These are phyloP conservation scores for Anhinga rufa DNA, from an alignment of 2,113 vertebrate genomes.

Conservation along the genomic window DNA sequence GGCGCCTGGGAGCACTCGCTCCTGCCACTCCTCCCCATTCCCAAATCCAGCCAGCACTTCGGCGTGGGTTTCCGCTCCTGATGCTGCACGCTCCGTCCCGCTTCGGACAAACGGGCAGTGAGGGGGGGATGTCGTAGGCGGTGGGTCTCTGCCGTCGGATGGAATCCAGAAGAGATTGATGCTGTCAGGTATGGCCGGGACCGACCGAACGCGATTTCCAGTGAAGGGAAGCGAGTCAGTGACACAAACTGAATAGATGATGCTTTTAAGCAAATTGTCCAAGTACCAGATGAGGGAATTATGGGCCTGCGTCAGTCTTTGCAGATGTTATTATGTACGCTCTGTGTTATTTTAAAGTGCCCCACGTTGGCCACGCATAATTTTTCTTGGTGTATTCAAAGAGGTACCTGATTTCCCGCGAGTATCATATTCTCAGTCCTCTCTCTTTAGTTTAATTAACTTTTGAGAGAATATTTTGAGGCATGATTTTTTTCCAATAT, in stretches of 20 bases:
- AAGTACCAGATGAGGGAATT: not conserved
- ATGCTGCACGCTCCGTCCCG: accelerated
- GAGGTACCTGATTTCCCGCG: not conserved
- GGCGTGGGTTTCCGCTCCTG: accelerated
- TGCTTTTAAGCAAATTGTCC: conserved; percentile 6
- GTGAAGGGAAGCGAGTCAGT: not conserved
- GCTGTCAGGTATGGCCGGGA: not conserved
- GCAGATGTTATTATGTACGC: not conserved
- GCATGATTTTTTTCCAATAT: not conserved
- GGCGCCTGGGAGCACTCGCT: not conserved
- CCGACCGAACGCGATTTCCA: not conserved
- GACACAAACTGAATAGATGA: not conserved
- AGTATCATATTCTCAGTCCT: not conserved
- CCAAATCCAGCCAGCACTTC: accelerated
- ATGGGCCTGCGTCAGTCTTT: not conserved
- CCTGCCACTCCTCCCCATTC: not conserved
- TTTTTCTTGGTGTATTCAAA: not conserved
- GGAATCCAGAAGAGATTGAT: not conserved
- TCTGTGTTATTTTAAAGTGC: not conserved
- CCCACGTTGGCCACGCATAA: not conserved
- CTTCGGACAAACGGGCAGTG: not conserved
- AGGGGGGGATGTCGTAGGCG: no score
- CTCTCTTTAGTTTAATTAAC: not conserved
- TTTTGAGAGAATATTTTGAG: not conserved
- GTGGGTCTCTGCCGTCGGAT: not conserved